A percentile compares a stretch with the other conserved stretches of the same genome.
phyloP scores from a whole-genome alignment of 1,140 invertebrate species.

The Orchestia grillus region DNA sequence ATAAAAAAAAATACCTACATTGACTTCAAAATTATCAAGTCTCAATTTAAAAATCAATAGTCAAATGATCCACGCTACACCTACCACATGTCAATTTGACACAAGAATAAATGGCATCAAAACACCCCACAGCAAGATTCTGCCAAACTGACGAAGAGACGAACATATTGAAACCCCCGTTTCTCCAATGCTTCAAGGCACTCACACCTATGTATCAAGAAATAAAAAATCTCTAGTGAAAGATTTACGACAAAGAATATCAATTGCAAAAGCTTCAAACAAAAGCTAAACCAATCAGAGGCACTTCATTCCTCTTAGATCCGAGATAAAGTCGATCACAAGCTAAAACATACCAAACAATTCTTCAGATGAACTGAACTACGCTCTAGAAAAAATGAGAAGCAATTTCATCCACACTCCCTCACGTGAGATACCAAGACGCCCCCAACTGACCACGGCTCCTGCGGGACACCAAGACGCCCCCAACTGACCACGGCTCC shows the following conservation, averaged over 20 bases:
- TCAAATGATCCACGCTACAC: too few species aligned
- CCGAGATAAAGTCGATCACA: not conserved
- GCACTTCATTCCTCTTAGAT: not conserved
- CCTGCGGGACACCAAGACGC: not conserved
- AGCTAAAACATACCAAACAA: not conserved
- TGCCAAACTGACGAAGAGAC: too few species aligned
- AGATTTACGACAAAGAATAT: not conserved
- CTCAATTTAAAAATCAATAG: too few species aligned
- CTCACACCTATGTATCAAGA: not conserved
- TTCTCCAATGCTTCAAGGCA: too few species aligned
- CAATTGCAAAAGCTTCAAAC: not conserved
- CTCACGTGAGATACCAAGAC: too few species aligned
- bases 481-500: not conserved
- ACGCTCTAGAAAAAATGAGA: not conserved
- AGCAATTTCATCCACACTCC: not conserved
- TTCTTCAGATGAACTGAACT: not conserved
- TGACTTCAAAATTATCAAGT: too few species aligned
- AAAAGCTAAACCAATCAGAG: not conserved
- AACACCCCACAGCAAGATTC: too few species aligned
- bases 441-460: too few species aligned
- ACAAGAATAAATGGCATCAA: too few species aligned
- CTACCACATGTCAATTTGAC: too few species aligned
- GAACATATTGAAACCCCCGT: too few species aligned
- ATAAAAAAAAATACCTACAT: too few species aligned
- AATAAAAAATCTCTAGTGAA: not conserved